Evolutionary conservation across 1,140 invertebrate species (phyloP).

Genomic region (Coboldia fuscipes): DNA sequence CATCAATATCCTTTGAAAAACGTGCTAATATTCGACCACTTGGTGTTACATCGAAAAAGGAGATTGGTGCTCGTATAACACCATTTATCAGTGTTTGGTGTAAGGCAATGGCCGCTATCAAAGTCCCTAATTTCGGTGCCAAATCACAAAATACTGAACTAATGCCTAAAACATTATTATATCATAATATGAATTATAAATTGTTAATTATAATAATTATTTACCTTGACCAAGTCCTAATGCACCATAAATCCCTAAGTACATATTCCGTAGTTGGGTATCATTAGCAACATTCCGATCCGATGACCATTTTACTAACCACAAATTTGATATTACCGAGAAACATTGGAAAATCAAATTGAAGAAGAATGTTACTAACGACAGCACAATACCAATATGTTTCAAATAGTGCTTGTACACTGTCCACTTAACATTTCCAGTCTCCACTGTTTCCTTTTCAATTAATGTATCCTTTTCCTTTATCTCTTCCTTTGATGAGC

Average conservation of each 20-base stretch:
- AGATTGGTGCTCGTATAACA: constrained; percentile 36
- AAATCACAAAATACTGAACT: background rate
- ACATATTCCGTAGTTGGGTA: constrained; percentile 42
- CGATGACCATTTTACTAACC: constrained; percentile 75
- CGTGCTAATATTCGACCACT: constrained; percentile 64
- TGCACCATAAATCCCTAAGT: constrained; percentile 71
- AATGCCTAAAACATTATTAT: background rate
- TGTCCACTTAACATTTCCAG: constrained; percentile 68
- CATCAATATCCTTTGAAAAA: constrained; percentile 68
- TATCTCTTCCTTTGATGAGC: too few relatives aligned
- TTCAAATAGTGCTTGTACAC: constrained; percentile 81
- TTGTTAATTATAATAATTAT: constrained; percentile 15
- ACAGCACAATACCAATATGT: constrained; percentile 57
- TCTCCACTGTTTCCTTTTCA: constrained; percentile 73
- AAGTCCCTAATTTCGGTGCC: constrained; percentile 10
- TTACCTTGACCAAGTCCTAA: constrained; percentile 76
- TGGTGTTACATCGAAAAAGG: constrained; percentile 75
- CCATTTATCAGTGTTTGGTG: constrained; percentile 32
- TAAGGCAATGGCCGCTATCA: constrained; percentile 12
- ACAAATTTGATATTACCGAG: constrained; percentile 78
- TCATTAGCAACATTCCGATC: constrained; percentile 32
- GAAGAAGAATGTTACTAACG: constrained; percentile 54
- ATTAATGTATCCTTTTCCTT: constrained; percentile 49
- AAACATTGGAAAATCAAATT: constrained; percentile 74
- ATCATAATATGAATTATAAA: too few relatives aligned